These are phyloP conservation scores for Metopolophium dirhodum DNA, from an alignment of 1,140 invertebrate genomes.

Conservation along the genomic window DNA sequence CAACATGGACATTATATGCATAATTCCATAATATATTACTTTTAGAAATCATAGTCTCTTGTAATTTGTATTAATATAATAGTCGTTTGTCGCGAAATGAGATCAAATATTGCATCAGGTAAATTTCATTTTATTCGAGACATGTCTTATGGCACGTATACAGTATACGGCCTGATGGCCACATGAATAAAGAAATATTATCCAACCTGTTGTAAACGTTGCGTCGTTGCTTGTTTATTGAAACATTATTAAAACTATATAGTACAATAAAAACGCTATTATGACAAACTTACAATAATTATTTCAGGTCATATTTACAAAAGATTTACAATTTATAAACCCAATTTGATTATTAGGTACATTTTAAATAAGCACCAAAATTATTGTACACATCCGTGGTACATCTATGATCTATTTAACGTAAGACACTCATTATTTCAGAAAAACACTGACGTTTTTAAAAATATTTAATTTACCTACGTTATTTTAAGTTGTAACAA, in stretches of 20 bases:
- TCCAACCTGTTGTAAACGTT: background rate
- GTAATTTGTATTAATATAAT: background rate
- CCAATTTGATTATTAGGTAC: background rate
- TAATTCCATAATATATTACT: background rate
- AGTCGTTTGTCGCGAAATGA: background rate
- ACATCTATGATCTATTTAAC: background rate
- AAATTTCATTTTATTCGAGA: background rate
- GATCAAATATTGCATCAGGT: slow-evolving; percentile 13
- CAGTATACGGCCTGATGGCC: too few relatives aligned
- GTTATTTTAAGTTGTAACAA: background rate
- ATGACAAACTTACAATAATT: background rate
- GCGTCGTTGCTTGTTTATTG: background rate
- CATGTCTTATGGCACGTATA: slow-evolving; percentile 7
- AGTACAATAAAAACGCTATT: background rate
- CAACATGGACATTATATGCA: background rate
- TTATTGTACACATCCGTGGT: background rate
- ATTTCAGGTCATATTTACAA: background rate
- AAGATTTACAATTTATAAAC: background rate
- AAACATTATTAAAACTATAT: background rate
- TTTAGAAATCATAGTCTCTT: background rate
- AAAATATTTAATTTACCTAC: background rate
- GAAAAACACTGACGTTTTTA: background rate
- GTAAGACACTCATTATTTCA: background rate
- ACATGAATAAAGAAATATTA: background rate
- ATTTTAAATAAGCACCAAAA: background rate